A percentile compares a stretch with the other conserved stretches of the same genome.
phyloP scores from a whole-genome alignment of 2,888 invertebrate species.

The Microchrysa polita region DNA sequence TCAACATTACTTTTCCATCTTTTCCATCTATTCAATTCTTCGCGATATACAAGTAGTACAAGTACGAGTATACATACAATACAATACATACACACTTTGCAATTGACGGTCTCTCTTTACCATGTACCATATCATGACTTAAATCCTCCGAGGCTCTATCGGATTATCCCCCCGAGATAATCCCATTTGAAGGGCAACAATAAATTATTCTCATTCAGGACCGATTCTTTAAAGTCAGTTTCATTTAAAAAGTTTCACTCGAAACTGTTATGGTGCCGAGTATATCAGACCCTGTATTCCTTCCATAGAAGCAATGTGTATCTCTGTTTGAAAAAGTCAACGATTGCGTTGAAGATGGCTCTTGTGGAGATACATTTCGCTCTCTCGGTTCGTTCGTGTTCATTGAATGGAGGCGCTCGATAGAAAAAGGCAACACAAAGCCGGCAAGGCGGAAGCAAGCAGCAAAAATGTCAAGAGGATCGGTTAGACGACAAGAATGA shows the following conservation, averaged over 20 bases:
- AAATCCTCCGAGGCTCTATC: conserved; percentile 22
- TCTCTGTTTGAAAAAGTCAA: not conserved
- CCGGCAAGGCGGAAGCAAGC: no score
- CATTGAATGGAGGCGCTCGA: not conserved
- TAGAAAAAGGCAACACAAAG: no score
- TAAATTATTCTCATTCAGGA: conserved; percentile 32
- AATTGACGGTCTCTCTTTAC: no score
- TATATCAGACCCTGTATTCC: no score
- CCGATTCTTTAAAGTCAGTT: conserved; percentile 32
- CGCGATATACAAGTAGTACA: no score
- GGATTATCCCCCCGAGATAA: conserved; percentile 38
- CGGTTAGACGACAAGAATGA: no score
- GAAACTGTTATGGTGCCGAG: not conserved
- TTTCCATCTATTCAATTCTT: conserved; percentile 7
- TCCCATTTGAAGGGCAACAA: conserved; percentile 24
- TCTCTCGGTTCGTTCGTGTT: not conserved
- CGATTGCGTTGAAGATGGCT: not conserved
- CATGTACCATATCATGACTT: conserved; percentile 13
- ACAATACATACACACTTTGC: no score
- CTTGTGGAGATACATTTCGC: not conserved
- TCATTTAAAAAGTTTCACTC: conserved; percentile 18
- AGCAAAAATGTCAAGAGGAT: no score
- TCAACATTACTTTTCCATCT: conserved; percentile 6
- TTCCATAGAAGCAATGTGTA: no score
- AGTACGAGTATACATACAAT: no score